phyloP scores from a whole-genome alignment of 2,113 vertebrate genomes.

The Semnornis frantzii region DNA sequence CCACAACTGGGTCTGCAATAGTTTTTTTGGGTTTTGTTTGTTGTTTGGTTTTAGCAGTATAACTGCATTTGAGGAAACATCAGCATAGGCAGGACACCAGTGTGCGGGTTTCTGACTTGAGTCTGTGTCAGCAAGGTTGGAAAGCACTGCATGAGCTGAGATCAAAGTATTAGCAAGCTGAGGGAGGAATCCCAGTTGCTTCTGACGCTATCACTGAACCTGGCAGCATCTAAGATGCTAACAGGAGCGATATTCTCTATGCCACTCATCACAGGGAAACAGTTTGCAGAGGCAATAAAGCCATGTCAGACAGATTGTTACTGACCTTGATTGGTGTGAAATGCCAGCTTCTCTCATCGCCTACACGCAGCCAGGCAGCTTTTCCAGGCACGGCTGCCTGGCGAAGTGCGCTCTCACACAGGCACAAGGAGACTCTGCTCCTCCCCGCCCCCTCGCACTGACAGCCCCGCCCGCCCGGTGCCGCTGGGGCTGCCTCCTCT shows the following conservation, averaged over 20 bases:
- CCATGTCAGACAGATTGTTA: neutral
- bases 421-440: neutral
- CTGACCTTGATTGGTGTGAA: rapidly evolving
- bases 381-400: neutral
- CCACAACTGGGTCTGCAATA: neutral
- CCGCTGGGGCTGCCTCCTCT: rapidly evolving
- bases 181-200: neutral
- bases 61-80: neutral
- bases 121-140: rapidly evolving
- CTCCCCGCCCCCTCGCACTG: too few relatives aligned
- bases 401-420: rapidly evolving
- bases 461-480: too few relatives aligned
- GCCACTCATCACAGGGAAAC: neutral
- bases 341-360: rapidly evolving
- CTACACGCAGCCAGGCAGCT: rapidly evolving
- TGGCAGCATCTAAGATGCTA: neutral
- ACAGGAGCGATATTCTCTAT: rapidly evolving
- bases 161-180: neutral
- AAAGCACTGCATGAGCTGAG: neutral
- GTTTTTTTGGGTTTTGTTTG: neutral
- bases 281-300: rapidly evolving
- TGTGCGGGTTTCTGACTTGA: neutral
- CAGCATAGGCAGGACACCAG: neutral
- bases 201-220: neutral
- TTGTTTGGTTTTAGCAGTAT: neutral